Percentiles rank a stretch among this genome's conserved stretches.
Conservation (phyloP, 2,888 invertebrate species). For the Melanchra persicariae region DNA sequence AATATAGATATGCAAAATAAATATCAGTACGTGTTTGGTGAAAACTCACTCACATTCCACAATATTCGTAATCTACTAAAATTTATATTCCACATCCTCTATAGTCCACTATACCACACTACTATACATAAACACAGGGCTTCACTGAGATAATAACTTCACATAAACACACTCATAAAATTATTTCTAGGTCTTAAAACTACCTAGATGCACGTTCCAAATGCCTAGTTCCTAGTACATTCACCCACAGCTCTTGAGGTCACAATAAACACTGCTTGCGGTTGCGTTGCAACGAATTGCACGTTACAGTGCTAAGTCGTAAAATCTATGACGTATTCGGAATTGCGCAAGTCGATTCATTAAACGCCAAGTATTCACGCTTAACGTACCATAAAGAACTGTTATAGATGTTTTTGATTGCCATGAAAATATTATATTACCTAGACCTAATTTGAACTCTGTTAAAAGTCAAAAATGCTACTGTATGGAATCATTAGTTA, state of each 20-base stretch:
- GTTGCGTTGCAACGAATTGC: conserved; percentile 35
- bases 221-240: conserved; percentile 29
- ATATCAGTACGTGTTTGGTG: no score
- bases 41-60: not conserved
- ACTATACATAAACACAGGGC: no score
- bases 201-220: conserved; percentile 23
- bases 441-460: not conserved
- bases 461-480: not conserved
- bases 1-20: not conserved
- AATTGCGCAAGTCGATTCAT: conserved; percentile 44
- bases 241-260: conserved; percentile 44
- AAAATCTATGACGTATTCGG: conserved; percentile 47
- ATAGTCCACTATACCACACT: no score
- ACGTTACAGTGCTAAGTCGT: conserved; percentile 27
- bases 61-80: not conserved
- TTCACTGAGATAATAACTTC: not conserved
- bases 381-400: conserved; percentile 4
- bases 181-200: not conserved
- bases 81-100: not conserved
- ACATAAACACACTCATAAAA: conserved; percentile 4
- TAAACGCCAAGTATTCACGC: conserved; percentile 30
- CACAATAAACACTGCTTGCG: conserved; percentile 22
- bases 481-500: not conserved
- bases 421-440: not conserved
- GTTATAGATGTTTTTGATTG: not conserved